phyloP scores from a whole-genome alignment of 2,797 vertebrate species.

The Phylloscopus collybita region DNA sequence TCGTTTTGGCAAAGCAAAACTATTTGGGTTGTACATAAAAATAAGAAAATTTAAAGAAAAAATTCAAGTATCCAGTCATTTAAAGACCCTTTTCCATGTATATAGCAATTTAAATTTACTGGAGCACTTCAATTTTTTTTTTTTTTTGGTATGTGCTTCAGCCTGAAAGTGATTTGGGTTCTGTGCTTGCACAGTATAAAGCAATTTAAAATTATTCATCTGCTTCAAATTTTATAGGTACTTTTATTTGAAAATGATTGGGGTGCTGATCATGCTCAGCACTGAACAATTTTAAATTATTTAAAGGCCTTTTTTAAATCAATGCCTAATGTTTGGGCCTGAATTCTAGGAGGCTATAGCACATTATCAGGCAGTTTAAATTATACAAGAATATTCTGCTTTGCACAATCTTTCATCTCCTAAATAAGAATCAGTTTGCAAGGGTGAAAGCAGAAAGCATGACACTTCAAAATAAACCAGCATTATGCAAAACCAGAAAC shows the following conservation, averaged over 20 bases:
- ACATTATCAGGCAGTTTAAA: slow-evolving; percentile 13
- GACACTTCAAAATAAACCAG: slow-evolving; percentile 17
- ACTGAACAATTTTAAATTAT: slow-evolving; percentile 55
- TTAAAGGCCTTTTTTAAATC: slow-evolving; percentile 44
- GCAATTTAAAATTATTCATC: slow-evolving; percentile 65
- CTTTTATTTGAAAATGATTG: slow-evolving; percentile 52
- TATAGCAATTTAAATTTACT: slow-evolving; percentile 57
- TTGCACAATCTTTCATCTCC: slow-evolving; percentile 11
- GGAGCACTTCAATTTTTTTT: not conserved
- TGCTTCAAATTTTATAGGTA: slow-evolving; percentile 38
- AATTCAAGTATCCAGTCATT: slow-evolving; percentile 17
- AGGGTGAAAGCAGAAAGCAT: not conserved
- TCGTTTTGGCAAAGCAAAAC: not conserved
- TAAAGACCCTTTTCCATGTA: slow-evolving; percentile 40
- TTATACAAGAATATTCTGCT: slow-evolving; percentile 2
- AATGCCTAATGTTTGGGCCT: slow-evolving; percentile 11
- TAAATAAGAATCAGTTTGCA: slow-evolving; percentile 37
- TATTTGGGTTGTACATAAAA: not conserved
- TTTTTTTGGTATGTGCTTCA: not conserved
- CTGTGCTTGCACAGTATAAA: slow-evolving; percentile 14
- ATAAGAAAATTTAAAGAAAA: slow-evolving; percentile 17
- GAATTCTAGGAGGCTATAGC: not conserved
- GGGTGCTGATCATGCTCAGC: slow-evolving; percentile 34
- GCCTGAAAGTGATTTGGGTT: slow-evolving; percentile 41
- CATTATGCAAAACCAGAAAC: slow-evolving; percentile 30